These are phyloP conservation scores for Clunio marinus DNA, from an alignment of 2,888 invertebrate species.

Conservation along the genomic window DNA sequence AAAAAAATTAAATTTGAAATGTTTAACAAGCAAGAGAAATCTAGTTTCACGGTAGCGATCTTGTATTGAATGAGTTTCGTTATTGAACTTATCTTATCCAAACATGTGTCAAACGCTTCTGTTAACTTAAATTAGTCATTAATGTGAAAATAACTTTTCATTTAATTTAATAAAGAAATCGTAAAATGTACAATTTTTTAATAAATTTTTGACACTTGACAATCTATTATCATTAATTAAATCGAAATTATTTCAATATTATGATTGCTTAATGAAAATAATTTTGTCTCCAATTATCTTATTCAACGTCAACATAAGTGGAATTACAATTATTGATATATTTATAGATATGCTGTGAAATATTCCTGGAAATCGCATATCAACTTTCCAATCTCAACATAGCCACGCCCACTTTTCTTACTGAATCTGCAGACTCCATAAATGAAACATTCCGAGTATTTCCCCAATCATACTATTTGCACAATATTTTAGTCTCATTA, in stretches of 20 bases:
- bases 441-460: conserved; percentile 11
- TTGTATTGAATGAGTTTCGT: background rate
- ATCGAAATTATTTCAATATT: no score
- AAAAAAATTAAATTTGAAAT: background rate
- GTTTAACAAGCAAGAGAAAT: background rate
- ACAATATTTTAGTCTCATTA: conserved; percentile 38
- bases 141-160: background rate
- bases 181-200: no score
- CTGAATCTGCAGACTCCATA: background rate
- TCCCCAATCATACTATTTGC: conserved; percentile 30
- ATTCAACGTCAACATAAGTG: no score
- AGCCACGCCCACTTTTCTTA: conserved; percentile 9
- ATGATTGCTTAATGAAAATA: no score
- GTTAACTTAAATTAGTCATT: background rate
- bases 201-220: no score
- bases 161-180: no score
- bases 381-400: conserved; percentile 12
- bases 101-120: conserved; percentile 5
- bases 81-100: conserved; percentile 13
- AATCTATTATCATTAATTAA: no score
- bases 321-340: no score
- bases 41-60: background rate
- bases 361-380: background rate
- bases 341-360: no score
- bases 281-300: no score